phyloP scores from a whole-genome alignment of 2,888 invertebrate genomes.

The Tachina lurida region DNA sequence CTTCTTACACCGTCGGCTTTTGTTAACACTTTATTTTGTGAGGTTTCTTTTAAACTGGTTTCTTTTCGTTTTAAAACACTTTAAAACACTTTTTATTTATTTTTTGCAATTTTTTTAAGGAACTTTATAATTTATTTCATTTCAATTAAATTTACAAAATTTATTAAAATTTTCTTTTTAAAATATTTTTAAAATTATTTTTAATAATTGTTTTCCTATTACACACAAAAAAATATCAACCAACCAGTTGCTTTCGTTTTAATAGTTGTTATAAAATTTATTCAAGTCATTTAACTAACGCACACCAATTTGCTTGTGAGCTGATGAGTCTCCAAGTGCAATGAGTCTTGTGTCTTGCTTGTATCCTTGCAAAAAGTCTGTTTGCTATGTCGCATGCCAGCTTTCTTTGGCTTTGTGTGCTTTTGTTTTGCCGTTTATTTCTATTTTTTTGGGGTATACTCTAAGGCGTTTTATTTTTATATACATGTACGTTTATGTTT shows the following conservation, averaged over 20 bases:
- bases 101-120: slow-evolving; percentile 39
- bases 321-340: background rate
- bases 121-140: slow-evolving; percentile 41
- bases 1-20: slow-evolving; percentile 26
- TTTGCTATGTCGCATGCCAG: background rate
- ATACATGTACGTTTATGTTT: slow-evolving; percentile 5
- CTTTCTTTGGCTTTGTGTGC: slow-evolving; percentile 8
- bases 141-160: background rate
- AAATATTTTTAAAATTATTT: background rate
- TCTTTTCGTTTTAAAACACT: background rate
- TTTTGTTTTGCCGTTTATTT: slow-evolving; percentile 24
- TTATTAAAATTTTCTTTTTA: background rate
- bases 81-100: slow-evolving; percentile 42
- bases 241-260: slow-evolving; percentile 61
- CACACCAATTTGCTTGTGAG: slow-evolving; percentile 31
- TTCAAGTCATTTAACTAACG: slow-evolving; percentile 40
- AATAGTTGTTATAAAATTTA: slow-evolving; percentile 26
- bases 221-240: slow-evolving; percentile 28
- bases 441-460: slow-evolving; percentile 36
- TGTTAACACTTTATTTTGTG: slow-evolving; percentile 1
- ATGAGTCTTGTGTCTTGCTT: background rate
- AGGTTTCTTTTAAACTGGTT: background rate
- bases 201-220: background rate
- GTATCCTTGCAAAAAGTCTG: slow-evolving; percentile 12
- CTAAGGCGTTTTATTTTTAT: slow-evolving; percentile 54